phyloP scores from a whole-genome alignment of 2,113 vertebrate genomes.

The Ptychochromis oligacanthus region DNA sequence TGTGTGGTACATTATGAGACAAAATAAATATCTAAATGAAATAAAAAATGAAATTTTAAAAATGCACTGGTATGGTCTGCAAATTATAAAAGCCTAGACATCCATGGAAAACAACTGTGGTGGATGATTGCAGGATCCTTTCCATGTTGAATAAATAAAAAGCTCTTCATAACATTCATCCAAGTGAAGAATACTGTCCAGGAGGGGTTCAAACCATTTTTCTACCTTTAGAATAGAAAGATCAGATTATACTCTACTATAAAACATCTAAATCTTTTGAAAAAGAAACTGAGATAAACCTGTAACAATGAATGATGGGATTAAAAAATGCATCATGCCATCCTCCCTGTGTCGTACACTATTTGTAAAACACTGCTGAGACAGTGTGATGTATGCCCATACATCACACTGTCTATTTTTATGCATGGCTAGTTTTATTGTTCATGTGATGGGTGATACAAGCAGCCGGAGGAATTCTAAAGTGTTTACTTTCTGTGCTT shows the following conservation, averaged over 20 bases:
- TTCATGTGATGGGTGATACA: not conserved
- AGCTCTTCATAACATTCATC: too few relatives aligned
- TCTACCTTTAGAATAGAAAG: not conserved
- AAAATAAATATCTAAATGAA: not conserved
- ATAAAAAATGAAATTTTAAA: too few relatives aligned
- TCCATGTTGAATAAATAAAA: not conserved
- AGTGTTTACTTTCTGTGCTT: too few relatives aligned
- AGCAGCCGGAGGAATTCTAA: not conserved
- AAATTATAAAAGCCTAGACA: not conserved
- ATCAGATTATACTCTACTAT: accelerated
- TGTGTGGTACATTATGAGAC: too few relatives aligned
- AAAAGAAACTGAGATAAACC: too few relatives aligned
- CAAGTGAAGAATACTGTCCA: not conserved
- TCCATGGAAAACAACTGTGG: not conserved
- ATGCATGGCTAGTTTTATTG: not conserved
- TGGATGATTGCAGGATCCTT: not conserved
- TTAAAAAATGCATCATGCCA: not conserved
- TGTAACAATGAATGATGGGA: not conserved
- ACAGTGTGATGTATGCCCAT: not conserved
- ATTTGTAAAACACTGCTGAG: not conserved
- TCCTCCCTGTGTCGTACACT: not conserved
- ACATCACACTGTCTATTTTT: not conserved
- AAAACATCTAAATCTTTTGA: not conserved
- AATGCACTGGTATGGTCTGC: not conserved
- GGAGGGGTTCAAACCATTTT: not conserved